phyloP scores from a whole-genome alignment of 1,140 invertebrate species.

The Drosophila seguyi region DNA sequence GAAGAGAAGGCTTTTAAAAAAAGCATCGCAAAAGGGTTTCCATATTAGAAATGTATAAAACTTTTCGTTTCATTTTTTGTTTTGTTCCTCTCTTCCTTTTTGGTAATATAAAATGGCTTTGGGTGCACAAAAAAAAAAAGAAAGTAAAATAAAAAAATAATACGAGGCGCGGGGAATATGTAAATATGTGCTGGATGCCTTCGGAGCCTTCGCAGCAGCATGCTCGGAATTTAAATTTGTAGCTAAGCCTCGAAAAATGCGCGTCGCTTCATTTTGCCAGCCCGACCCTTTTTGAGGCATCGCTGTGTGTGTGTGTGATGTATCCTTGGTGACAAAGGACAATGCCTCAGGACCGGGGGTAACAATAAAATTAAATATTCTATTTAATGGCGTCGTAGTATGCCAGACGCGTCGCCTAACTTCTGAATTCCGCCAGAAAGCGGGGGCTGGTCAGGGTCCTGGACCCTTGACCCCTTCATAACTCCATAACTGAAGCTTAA shows the following conservation, averaged over 20 bases:
- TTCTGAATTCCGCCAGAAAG: slow-evolving; percentile 27
- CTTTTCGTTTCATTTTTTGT: slow-evolving; percentile 44
- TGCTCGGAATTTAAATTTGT: slow-evolving; percentile 77
- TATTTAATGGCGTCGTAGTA: slow-evolving; percentile 75
- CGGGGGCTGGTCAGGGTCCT: background rate
- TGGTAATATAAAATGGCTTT: slow-evolving; percentile 56
- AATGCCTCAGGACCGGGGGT: slow-evolving; percentile 35
- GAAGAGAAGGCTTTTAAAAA: slow-evolving; percentile 35
- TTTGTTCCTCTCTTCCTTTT: slow-evolving; percentile 12
- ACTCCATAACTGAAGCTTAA: slow-evolving; percentile 2
- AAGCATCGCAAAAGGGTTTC: slow-evolving; percentile 66
- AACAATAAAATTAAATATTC: slow-evolving; percentile 84
- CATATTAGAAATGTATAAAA: slow-evolving; percentile 75
- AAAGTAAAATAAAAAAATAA: slow-evolving; percentile 12
- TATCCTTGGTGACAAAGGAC: slow-evolving; percentile 65
- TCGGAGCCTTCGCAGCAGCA: slow-evolving; percentile 52
- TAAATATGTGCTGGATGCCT: slow-evolving; percentile 67
- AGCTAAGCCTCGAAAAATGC: slow-evolving; percentile 67
- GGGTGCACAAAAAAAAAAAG: slow-evolving; percentile 15
- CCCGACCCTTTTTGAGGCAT: slow-evolving; percentile 62
- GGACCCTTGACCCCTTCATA: slow-evolving; percentile 14
- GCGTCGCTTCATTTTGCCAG: slow-evolving; percentile 48
- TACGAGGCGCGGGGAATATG: slow-evolving; percentile 54
- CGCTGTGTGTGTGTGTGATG: slow-evolving; percentile 47
- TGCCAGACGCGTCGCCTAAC: slow-evolving; percentile 60